Conservation (phyloP, 2,797 vertebrate genomes). For the Moxostoma hubbsi region DNA sequence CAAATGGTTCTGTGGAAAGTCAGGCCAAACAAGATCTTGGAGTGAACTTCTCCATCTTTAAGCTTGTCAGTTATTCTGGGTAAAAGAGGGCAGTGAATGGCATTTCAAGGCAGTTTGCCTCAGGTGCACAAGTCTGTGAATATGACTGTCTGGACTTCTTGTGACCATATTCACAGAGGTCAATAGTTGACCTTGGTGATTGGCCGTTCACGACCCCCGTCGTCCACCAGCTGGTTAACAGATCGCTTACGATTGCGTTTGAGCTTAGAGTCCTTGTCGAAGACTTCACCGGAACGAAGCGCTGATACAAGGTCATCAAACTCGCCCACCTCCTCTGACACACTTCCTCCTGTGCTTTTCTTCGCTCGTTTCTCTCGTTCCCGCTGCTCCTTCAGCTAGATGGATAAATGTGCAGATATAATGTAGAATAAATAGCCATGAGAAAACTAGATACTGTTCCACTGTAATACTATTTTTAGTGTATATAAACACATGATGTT, state of each 20-base stretch:
- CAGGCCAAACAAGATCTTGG: too few relatives aligned
- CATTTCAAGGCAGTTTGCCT: too few relatives aligned
- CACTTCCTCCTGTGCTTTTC: conserved; percentile 75
- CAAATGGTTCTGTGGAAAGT: too few relatives aligned
- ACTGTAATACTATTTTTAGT: not conserved
- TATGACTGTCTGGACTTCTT: too few relatives aligned
- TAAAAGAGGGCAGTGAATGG: too few relatives aligned
- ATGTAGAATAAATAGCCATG: conserved; percentile 17
- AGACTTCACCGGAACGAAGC: conserved; percentile 93
- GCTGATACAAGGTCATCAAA: conserved; percentile 97
- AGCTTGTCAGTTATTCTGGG: too few relatives aligned
- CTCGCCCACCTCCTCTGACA: conserved; percentile 90
- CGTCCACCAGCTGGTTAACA: conserved; percentile 86
- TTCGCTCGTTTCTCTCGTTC: conserved; percentile 89
- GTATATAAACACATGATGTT: too few relatives aligned
- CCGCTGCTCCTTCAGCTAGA: conserved; percentile 93
- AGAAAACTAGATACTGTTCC: not conserved
- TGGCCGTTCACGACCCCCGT: conserved; percentile 85
- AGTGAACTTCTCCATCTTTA: too few relatives aligned
- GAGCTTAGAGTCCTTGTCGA: conserved; percentile 98
- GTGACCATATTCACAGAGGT: conserved; percentile 73
- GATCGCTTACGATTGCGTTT: conserved; percentile 95
- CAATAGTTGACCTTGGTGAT: conserved; percentile 93
- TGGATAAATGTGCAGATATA: conserved; percentile 54
- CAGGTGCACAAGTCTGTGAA: too few relatives aligned